phyloP scores from a whole-genome alignment of 2,888 invertebrate genomes.

The Stenotaenia linearis region DNA sequence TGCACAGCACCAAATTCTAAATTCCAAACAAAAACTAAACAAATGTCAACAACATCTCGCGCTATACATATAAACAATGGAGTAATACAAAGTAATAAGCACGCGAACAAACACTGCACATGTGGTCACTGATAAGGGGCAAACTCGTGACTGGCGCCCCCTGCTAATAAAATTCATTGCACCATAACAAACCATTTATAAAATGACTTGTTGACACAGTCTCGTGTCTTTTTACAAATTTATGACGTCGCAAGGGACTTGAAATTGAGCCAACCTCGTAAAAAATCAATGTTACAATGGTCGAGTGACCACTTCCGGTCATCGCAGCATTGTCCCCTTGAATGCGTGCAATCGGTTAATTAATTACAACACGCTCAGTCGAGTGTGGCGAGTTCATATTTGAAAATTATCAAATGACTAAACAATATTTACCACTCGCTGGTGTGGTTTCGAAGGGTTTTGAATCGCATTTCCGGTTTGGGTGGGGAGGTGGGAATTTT shows the following conservation, averaged over 20 bases:
- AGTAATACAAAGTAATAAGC: background rate
- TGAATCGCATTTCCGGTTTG: too few relatives aligned
- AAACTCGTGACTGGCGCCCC: background rate
- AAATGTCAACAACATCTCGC: background rate
- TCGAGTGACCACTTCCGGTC: background rate
- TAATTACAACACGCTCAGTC: too few relatives aligned
- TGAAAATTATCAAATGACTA: too few relatives aligned
- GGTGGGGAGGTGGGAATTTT: too few relatives aligned
- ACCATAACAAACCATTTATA: background rate
- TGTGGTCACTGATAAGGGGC: background rate
- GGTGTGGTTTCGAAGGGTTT: too few relatives aligned
- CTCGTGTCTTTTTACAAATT: background rate
- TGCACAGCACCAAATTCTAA: too few relatives aligned
- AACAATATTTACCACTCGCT: too few relatives aligned
- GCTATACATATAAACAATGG: background rate
- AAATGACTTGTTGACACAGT: background rate
- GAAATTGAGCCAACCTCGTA: background rate
- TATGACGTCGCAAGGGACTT: background rate
- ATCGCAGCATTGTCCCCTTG: background rate
- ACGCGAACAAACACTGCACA: background rate
- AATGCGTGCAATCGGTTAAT: background rate
- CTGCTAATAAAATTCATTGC: background rate
- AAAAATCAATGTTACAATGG: background rate
- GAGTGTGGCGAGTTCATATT: too few relatives aligned
- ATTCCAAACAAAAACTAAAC: background rate